A percentile compares a stretch with the other conserved stretches of the same genome.
These are phyloP conservation scores for Lepidocyrtinus sp. DNA, from an alignment of 2,888 invertebrate genomes.

Conservation along the genomic window DNA sequence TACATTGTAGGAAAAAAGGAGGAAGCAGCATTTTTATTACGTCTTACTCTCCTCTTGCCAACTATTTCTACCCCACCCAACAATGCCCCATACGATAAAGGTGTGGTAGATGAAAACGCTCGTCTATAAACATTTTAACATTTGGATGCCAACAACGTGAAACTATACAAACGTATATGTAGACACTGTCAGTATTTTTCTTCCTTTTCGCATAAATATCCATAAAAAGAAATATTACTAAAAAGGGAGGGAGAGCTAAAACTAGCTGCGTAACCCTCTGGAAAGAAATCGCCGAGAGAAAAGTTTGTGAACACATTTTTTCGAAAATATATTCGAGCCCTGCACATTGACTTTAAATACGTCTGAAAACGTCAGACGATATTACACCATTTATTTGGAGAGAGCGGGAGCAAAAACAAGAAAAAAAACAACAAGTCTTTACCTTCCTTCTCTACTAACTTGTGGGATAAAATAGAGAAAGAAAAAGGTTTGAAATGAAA, in stretches of 20 bases:
- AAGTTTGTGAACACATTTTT: conserved; percentile 5
- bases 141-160: conserved; percentile 16
- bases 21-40: conserved; percentile 54
- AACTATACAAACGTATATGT: conserved; percentile 20
- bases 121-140: not conserved
- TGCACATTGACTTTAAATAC: conserved; percentile 15
- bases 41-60: conserved; percentile 61
- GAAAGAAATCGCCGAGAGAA: no score
- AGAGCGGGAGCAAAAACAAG: not conserved
- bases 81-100: conserved; percentile 54
- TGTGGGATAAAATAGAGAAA: conserved; percentile 2
- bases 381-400: no score
- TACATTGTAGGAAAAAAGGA: conserved; percentile 38
- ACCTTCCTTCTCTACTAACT: not conserved
- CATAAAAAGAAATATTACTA: conserved; percentile 3
- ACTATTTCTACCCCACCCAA: conserved; percentile 60
- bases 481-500: conserved; percentile 21
- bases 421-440: conserved; percentile 15
- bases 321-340: not conserved
- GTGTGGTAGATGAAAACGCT: conserved; percentile 48
- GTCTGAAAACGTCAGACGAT: no score
- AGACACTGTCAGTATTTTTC: conserved; percentile 22
- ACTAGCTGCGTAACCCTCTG: not conserved
- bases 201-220: conserved; percentile 40
- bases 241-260: not conserved